A percentile compares a stretch with the other conserved stretches of the same genome.
Evolutionary conservation across 2,797 vertebrate species (phyloP).

Genomic region (Chrysocyon brachyurus): DNA sequence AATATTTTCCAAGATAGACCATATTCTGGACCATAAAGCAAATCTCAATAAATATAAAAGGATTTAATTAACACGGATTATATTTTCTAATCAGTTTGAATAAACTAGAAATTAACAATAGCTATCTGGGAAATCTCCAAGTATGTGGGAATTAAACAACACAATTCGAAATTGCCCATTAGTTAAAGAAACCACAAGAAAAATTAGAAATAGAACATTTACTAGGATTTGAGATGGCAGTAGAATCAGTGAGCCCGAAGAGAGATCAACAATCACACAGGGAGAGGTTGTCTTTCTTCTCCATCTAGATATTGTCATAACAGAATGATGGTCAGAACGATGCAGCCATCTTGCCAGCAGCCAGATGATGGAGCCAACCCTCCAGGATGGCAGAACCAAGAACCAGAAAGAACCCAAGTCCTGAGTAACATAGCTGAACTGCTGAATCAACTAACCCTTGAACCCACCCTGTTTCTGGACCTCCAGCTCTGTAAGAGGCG

Average conservation of each 20-base stretch:
- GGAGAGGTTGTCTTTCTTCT: background rate
- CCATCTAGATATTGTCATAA: background rate
- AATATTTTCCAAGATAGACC: slow-evolving; percentile 11
- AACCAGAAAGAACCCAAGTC: background rate
- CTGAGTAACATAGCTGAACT: background rate
- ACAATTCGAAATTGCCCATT: background rate
- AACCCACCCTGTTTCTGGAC: background rate
- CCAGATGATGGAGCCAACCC: background rate
- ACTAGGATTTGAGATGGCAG: background rate
- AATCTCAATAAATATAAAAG: background rate
- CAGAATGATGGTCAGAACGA: background rate
- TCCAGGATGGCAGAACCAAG: background rate
- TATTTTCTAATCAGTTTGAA: slow-evolving; percentile 38
- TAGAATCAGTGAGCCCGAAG: background rate
- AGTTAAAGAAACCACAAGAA: background rate
- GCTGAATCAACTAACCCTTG: background rate
- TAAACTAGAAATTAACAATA: slow-evolving; percentile 5
- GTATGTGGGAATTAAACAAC: background rate
- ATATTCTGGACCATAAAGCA: background rate
- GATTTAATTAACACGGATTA: background rate
- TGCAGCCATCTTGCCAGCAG: background rate
- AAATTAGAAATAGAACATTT: background rate
- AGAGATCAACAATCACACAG: background rate
- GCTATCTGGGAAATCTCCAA: background rate
- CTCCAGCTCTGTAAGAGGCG: background rate